These are phyloP conservation scores for Catamblyrhynchus diadema DNA, from an alignment of 2,797 vertebrate species.

Conservation along the genomic window DNA sequence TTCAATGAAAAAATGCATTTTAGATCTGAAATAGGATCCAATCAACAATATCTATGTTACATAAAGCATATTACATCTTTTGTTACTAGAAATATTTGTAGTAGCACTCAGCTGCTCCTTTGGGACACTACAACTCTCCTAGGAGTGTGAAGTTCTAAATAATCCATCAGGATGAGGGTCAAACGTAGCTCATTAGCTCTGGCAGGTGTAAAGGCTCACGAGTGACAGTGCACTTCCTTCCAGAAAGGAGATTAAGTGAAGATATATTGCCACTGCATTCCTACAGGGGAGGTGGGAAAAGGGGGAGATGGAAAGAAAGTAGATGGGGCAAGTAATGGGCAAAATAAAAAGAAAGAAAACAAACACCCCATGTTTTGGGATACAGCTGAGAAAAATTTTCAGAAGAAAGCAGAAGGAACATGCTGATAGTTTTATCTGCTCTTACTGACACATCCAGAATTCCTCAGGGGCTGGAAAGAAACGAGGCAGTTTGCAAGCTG, in stretches of 20 bases:
- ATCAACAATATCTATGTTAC: not conserved
- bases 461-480: conserved; percentile 15
- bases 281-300: not conserved
- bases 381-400: not conserved
- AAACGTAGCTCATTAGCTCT: not conserved
- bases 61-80: not conserved
- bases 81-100: not conserved
- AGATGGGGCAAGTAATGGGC: not conserved
- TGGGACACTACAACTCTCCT: not conserved
- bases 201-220: conserved; percentile 1
- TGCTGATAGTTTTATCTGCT: conserved; percentile 18
- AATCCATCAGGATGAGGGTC: not conserved
- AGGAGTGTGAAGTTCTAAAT: conserved; percentile 6
- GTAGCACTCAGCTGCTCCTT: not conserved
- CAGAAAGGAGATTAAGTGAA: not conserved
- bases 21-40: not conserved
- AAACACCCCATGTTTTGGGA: not conserved
- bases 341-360: not conserved
- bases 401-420: conserved; percentile 2
- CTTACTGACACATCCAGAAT: conserved; percentile 25
- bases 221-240: conserved; percentile 2
- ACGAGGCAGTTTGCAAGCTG: conserved; percentile 1
- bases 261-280: not conserved
- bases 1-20: not conserved
- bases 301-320: not conserved